These are phyloP conservation scores for Petrocephalus schoutedeni DNA, from an alignment of 2,797 vertebrate genomes.

Conservation along the genomic window DNA sequence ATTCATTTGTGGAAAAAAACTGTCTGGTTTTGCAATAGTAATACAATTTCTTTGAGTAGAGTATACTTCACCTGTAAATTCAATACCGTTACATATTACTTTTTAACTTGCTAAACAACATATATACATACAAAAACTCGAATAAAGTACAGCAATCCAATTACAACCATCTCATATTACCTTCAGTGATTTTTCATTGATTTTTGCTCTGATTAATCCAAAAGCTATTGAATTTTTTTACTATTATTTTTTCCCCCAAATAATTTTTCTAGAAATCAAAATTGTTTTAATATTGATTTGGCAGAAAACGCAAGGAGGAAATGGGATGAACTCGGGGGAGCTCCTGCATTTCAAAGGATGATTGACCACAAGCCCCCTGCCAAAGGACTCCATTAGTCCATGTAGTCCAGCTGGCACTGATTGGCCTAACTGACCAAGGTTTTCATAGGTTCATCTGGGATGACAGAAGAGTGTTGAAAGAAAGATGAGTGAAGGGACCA, in stretches of 20 bases:
- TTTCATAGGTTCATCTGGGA: too few relatives aligned
- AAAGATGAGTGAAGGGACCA: too few relatives aligned
- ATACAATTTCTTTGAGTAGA: neutral
- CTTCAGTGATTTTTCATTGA: neutral
- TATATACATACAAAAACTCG: neutral
- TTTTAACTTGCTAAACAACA: neutral
- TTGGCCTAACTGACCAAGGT: too few relatives aligned
- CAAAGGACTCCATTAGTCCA: neutral
- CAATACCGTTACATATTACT: neutral
- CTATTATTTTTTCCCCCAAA: neutral
- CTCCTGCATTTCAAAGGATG: neutral
- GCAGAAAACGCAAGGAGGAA: neutral
- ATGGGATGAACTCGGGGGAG: neutral
- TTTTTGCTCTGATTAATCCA: neutral
- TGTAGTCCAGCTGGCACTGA: neutral
- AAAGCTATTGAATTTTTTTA: neutral
- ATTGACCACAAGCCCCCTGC: neutral
- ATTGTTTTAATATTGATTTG: neutral
- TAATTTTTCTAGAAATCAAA: neutral
- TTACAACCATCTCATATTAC: neutral
- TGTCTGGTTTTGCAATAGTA: neutral
- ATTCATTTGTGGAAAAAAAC: neutral
- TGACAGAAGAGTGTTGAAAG: too few relatives aligned
- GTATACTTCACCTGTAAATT: too few relatives aligned
- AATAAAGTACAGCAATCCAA: neutral